Conservation (phyloP, 2,113 vertebrate species). For the Himantopus leucocephalus region DNA sequence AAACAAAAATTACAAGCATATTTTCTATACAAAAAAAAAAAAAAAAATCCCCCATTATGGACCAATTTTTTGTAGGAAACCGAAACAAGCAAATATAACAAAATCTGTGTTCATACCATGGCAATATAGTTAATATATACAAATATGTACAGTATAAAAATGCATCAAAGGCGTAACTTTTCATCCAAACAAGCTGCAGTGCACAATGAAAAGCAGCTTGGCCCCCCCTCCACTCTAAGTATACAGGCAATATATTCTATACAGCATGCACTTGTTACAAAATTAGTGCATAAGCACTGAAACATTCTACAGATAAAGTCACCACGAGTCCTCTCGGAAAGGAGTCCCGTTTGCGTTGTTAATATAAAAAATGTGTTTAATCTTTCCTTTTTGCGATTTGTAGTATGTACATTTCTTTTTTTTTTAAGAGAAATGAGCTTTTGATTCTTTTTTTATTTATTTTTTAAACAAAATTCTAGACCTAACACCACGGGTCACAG, state of each 20-base stretch:
- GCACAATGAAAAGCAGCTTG: constrained; percentile 47
- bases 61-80: constrained; percentile 68
- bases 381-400: neutral
- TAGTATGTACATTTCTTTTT: constrained; percentile 23
- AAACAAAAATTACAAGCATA: constrained; percentile 20
- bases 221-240: neutral
- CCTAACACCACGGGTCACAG: neutral
- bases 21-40: constrained; percentile 37
- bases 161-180: constrained; percentile 56
- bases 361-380: constrained; percentile 58
- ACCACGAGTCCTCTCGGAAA: constrained; percentile 25
- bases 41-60: constrained; percentile 42
- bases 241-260: constrained; percentile 56
- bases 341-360: neutral
- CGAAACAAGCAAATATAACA: constrained; percentile 75
- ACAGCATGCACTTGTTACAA: constrained; percentile 74
- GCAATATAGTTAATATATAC: constrained; percentile 77
- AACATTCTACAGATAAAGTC: constrained; percentile 46
- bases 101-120: constrained; percentile 77
- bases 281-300: constrained; percentile 31
- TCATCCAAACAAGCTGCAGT: constrained; percentile 65
- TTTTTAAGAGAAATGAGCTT: neutral
- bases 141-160: constrained; percentile 82
- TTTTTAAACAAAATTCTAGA: neutral
- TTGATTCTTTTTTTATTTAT: neutral